A percentile compares a stretch with the other conserved stretches of the same genome.
Evolutionary conservation across 1,140 invertebrate genomes (phyloP).

Genomic region (Ericerus pela): DNA sequence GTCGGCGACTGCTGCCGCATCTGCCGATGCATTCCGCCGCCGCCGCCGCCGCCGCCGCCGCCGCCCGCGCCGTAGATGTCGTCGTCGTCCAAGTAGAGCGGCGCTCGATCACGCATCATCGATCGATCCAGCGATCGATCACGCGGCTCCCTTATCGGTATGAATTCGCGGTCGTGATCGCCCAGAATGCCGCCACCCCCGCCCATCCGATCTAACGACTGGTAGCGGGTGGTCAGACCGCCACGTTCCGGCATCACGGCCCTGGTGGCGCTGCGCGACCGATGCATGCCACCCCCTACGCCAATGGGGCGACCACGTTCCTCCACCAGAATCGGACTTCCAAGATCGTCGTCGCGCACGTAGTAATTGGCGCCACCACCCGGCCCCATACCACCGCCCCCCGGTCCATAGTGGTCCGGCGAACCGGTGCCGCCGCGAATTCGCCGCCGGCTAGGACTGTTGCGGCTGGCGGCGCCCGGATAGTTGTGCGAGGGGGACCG

Average conservation of each 20-base stretch:
- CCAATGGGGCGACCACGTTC: background rate
- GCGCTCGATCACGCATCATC: slow-evolving; percentile 31
- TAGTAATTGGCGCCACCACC: slow-evolving; percentile 43
- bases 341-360: slow-evolving; percentile 54
- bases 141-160: slow-evolving; percentile 57
- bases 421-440: background rate
- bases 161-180: slow-evolving; percentile 56
- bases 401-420: background rate
- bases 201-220: slow-evolving; percentile 57
- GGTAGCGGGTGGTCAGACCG: slow-evolving; percentile 47
- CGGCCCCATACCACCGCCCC: background rate
- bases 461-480: slow-evolving; percentile 34
- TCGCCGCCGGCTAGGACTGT: slow-evolving; percentile 21
- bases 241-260: slow-evolving; percentile 36
- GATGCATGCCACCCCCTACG: slow-evolving; percentile 33
- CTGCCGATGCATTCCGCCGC: slow-evolving; percentile 40
- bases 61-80: too few species aligned
- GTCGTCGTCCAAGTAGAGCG: slow-evolving; percentile 42
- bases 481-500: slow-evolving; percentile 60
- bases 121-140: slow-evolving; percentile 43
- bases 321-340: slow-evolving; percentile 38
- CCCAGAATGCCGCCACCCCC: slow-evolving; percentile 40
- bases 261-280: slow-evolving; percentile 43
- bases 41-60: slow-evolving; percentile 41
- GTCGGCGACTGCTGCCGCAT: slow-evolving; percentile 50